Evolutionary conservation across 2,888 invertebrate species (phyloP).

Genomic region (Mellilla xanthometata): DNA sequence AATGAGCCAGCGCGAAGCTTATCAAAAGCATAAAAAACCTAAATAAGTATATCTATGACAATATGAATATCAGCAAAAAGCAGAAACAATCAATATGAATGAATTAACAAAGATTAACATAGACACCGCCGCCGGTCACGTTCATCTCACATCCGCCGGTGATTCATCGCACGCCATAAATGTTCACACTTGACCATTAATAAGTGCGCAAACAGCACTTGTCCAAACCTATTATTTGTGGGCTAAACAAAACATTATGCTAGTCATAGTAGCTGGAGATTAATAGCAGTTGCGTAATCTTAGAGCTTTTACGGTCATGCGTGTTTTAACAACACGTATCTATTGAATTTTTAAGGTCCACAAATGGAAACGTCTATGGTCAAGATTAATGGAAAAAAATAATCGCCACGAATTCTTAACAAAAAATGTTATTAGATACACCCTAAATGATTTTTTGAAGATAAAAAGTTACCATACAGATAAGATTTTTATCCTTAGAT

Average conservation of each 20-base stretch:
- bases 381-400: no score
- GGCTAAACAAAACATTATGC: conserved; percentile 18
- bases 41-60: not conserved
- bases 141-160: conserved; percentile 28
- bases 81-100: conserved; percentile 20
- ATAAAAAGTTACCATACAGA: no score
- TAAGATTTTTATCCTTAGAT: no score
- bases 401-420: no score
- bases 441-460: no score
- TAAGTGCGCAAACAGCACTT: conserved; percentile 17
- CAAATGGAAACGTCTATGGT: no score
- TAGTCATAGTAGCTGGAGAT: conserved; percentile 12
- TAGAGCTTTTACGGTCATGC: conserved; percentile 12
- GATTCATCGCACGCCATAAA: conserved; percentile 25
- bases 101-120: conserved; percentile 26
- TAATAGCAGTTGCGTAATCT: conserved; percentile 30
- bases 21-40: no score
- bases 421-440: no score
- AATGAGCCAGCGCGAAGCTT: no score
- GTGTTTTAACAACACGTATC: no score
- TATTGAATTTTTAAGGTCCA: no score
- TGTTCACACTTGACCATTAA: conserved; percentile 21
- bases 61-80: conserved; percentile 7
- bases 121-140: conserved; percentile 26
- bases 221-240: conserved; percentile 18